Evolutionary conservation across 2,797 vertebrate species (phyloP).

Genomic region (Cetoscarus ocellatus): DNA sequence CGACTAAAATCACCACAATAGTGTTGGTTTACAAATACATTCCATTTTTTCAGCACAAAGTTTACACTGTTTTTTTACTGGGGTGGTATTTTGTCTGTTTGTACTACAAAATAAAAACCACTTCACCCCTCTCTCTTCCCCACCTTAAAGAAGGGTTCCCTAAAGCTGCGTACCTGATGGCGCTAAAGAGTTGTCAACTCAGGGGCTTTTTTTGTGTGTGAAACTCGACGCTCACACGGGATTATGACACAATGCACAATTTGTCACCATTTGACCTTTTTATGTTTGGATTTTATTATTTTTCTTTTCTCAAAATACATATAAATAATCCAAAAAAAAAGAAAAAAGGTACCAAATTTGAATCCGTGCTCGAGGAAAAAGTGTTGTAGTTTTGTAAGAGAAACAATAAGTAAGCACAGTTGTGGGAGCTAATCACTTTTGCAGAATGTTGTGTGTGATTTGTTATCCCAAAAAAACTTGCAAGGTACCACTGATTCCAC

Average conservation of each 20-base stretch:
- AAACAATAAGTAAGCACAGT: slow-evolving; percentile 73
- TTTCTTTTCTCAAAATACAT: slow-evolving; percentile 54
- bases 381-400: slow-evolving; percentile 74
- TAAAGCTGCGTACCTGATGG: slow-evolving; percentile 74
- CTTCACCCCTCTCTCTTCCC: slow-evolving; percentile 56
- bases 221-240: slow-evolving; percentile 53
- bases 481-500: slow-evolving; percentile 79
- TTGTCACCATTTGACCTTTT: slow-evolving; percentile 70
- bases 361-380: slow-evolving; percentile 52
- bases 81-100: slow-evolving; percentile 65
- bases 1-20: slow-evolving; percentile 63
- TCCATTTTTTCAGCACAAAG: slow-evolving; percentile 80
- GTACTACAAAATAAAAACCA: slow-evolving; percentile 56
- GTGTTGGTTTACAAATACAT: slow-evolving; percentile 83
- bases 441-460: slow-evolving; percentile 69
- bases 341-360: slow-evolving; percentile 71
- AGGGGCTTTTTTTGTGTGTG: slow-evolving; percentile 77
- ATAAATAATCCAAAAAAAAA: slow-evolving; percentile 56
- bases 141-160: slow-evolving; percentile 60
- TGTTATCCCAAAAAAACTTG: slow-evolving; percentile 63
- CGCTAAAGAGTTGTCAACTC: slow-evolving; percentile 82
- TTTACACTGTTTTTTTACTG: slow-evolving; percentile 75
- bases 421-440: slow-evolving; percentile 75
- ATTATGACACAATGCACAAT: slow-evolving; percentile 78
- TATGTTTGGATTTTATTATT: slow-evolving; percentile 29